A percentile compares a stretch with the other conserved stretches of the same genome.
phyloP scores from a whole-genome alignment of 2,113 vertebrate species.

The Chaenocephalus aceratus region DNA sequence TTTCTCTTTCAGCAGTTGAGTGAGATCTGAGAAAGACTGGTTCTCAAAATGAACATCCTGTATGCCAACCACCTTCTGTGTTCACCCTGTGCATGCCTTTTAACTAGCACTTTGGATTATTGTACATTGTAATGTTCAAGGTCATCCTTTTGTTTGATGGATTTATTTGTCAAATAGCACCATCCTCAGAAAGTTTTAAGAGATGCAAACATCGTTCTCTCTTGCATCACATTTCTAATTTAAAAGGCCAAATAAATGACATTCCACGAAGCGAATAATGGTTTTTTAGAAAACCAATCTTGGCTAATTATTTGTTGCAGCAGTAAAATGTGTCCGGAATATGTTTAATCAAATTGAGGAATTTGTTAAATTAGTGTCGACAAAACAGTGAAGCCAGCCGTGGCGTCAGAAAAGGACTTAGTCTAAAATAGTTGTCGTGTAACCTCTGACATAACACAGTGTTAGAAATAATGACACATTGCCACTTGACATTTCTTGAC shows the following conservation, averaged over 20 bases:
- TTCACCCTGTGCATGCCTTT: background rate
- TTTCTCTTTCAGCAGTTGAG: no score
- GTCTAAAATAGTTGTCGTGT: no score
- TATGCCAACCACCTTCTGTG: background rate
- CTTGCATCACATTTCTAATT: background rate
- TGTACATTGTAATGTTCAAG: slow-evolving; percentile 18
- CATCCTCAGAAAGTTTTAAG: background rate
- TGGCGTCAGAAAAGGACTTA: no score
- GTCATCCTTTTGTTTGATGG: slow-evolving; percentile 14
- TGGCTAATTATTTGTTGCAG: background rate
- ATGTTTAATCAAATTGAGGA: background rate
- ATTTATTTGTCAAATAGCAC: background rate
- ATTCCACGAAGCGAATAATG: background rate
- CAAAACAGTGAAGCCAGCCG: background rate
- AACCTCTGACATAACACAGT: background rate
- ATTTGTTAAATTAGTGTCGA: background rate
- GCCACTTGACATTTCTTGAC: background rate
- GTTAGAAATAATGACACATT: background rate
- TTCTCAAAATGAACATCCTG: background rate
- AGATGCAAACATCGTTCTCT: background rate
- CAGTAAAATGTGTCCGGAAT: background rate
- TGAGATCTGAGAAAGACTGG: background rate
- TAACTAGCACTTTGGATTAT: no score
- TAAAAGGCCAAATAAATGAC: background rate
- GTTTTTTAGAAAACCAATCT: background rate